These are phyloP conservation scores for Sarcophaga carnaria DNA, from an alignment of 2,888 invertebrate species.

Conservation along the genomic window DNA sequence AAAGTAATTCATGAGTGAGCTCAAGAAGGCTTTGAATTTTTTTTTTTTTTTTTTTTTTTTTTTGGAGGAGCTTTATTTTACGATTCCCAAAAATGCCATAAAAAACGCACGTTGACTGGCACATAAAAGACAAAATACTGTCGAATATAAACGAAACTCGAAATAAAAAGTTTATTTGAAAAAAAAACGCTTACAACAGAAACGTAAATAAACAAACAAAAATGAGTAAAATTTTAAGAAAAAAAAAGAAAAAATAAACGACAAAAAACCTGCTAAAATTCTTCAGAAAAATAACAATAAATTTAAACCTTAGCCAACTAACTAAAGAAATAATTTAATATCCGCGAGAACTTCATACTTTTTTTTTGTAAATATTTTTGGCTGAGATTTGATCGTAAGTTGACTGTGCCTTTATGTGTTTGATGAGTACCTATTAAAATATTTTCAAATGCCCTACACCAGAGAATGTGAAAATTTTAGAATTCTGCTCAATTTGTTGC, in stretches of 20 bases:
- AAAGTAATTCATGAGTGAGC: conserved; percentile 34
- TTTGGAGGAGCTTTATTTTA: conserved; percentile 29
- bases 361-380: conserved; percentile 1
- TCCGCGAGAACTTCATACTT: conserved; percentile 39
- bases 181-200: conserved; percentile 19
- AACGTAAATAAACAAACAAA: background rate
- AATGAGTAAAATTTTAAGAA: background rate
- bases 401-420: too few species aligned
- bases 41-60: too few species aligned
- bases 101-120: background rate
- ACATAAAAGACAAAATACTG: conserved; percentile 14
- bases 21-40: background rate
- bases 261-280: conserved; percentile 45
- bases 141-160: background rate
- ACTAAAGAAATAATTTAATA: conserved; percentile 49
- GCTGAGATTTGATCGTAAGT: too few species aligned
- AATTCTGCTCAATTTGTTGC: too few species aligned
- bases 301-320: background rate
- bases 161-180: background rate
- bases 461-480: too few species aligned
- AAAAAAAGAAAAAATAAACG: too few species aligned
- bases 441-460: too few species aligned
- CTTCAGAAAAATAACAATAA: conserved; percentile 31
- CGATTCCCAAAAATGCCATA: conserved; percentile 21
- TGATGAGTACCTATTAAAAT: too few species aligned